Percentiles rank a stretch among this genome's conserved stretches.
phyloP scores from a whole-genome alignment of 1,140 invertebrate genomes.

The Aphelenchoides fujianensis region DNA sequence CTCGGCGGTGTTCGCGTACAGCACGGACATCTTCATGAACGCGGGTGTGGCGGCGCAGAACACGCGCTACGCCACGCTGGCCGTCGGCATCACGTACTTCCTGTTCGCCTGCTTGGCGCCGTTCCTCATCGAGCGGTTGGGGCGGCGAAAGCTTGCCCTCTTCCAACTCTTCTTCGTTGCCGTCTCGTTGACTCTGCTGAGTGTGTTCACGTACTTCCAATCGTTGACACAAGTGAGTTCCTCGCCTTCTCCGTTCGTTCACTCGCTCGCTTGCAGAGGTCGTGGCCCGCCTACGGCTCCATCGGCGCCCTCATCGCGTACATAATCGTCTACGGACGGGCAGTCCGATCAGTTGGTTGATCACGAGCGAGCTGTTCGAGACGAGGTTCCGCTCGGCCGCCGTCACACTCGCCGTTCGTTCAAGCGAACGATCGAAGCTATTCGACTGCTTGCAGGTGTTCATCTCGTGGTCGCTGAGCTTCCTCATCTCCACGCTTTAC shows the following conservation, averaged over 20 bases:
- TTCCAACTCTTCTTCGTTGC: conserved; percentile 51
- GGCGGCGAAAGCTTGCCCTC: conserved; percentile 45
- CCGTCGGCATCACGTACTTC: conserved; percentile 58
- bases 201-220: conserved; percentile 55
- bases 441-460: conserved; percentile 53
- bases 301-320: conserved; percentile 52
- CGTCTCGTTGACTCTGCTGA: conserved; percentile 42
- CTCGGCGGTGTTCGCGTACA: conserved; percentile 58
- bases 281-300: conserved; percentile 50
- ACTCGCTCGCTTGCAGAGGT: background rate
- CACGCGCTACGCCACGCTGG: conserved; percentile 52
- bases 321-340: conserved; percentile 57
- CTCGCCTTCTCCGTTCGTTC: background rate
- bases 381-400: conserved; percentile 30
- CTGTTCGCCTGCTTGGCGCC: conserved; percentile 56
- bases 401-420: background rate
- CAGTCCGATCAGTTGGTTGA: conserved; percentile 59
- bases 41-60: conserved; percentile 45
- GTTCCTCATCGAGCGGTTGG: conserved; percentile 55
- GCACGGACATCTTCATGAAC: conserved; percentile 60
- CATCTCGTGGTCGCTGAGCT: conserved; percentile 57
- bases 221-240: background rate
- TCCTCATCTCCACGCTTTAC: conserved; percentile 56
- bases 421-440: conserved; percentile 39
- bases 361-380: conserved; percentile 51